These are phyloP conservation scores for Drosophila picticornis DNA, from an alignment of 2,888 invertebrate species.

Conservation along the genomic window DNA sequence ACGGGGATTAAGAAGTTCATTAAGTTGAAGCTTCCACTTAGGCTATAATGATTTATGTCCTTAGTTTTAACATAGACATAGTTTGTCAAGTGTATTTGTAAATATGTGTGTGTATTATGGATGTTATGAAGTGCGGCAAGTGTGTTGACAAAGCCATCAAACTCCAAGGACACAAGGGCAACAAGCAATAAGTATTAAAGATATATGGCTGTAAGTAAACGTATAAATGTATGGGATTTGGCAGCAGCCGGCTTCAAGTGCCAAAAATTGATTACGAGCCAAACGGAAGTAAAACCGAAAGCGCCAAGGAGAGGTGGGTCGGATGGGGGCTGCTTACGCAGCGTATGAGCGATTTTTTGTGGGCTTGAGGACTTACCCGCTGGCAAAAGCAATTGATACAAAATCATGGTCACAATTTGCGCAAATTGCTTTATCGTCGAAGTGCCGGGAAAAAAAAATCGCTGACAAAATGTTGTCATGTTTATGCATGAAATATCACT, in stretches of 20 bases:
- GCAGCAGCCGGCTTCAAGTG: conserved; percentile 36
- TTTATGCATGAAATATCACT: conserved; percentile 49
- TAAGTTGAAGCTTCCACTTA: neutral
- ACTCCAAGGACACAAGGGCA: neutral
- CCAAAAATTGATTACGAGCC: conserved; percentile 58
- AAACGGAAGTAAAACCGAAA: conserved; percentile 8
- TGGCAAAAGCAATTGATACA: conserved; percentile 71
- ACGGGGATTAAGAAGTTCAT: neutral
- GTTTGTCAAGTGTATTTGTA: neutral
- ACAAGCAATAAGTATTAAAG: conserved; percentile 4
- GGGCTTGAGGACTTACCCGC: conserved; percentile 36
- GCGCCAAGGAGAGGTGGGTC: neutral
- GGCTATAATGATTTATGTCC: neutral
- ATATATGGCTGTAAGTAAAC: conserved; percentile 52
- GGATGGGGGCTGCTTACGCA: conserved; percentile 12
- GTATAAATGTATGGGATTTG: conserved; percentile 21
- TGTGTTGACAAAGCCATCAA: conserved; percentile 17
- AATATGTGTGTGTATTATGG: neutral
- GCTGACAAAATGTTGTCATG: conserved; percentile 60
- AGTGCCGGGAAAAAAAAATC: conserved; percentile 31
- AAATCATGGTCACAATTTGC: conserved; percentile 74
- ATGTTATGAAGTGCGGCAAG: neutral
- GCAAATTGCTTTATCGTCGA: conserved; percentile 67
- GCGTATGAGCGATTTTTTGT: conserved; percentile 65
- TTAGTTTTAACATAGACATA: neutral